These are phyloP conservation scores for Cephus sareptanus DNA, from an alignment of 2,888 invertebrate genomes.

Conservation along the genomic window DNA sequence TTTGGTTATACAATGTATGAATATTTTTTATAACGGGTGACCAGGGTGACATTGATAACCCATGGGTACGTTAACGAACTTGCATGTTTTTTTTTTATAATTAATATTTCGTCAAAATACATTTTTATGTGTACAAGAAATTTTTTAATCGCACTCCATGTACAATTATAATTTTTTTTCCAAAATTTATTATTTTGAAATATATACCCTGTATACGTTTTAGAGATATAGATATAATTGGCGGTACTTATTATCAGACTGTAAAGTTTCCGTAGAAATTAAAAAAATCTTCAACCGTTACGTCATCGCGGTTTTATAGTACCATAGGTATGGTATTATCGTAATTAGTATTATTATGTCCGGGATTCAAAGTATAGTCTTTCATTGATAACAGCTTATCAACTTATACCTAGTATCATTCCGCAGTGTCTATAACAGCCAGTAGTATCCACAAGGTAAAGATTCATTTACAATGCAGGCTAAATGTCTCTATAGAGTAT, in stretches of 20 bases:
- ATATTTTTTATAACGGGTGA: background rate
- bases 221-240: background rate
- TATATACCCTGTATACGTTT: too few relatives aligned
- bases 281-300: background rate
- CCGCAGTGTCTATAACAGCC: background rate
- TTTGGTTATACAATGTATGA: slow-evolving; percentile 11
- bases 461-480: background rate
- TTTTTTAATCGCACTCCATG: background rate
- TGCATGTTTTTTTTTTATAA: too few relatives aligned
- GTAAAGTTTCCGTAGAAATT: background rate
- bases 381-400: background rate
- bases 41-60: background rate
- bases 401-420: background rate
- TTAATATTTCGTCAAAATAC: background rate
- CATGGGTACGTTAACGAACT: background rate
- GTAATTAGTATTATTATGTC: background rate
- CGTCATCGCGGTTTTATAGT: background rate
- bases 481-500: background rate
- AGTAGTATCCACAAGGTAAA: background rate
- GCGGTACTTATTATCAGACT: background rate
- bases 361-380: background rate
- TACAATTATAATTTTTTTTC: too few relatives aligned
- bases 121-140: background rate
- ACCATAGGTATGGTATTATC: background rate
- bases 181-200: too few relatives aligned